phyloP scores from a whole-genome alignment of 2,888 invertebrate genomes.

The Trichacis sp. region DNA sequence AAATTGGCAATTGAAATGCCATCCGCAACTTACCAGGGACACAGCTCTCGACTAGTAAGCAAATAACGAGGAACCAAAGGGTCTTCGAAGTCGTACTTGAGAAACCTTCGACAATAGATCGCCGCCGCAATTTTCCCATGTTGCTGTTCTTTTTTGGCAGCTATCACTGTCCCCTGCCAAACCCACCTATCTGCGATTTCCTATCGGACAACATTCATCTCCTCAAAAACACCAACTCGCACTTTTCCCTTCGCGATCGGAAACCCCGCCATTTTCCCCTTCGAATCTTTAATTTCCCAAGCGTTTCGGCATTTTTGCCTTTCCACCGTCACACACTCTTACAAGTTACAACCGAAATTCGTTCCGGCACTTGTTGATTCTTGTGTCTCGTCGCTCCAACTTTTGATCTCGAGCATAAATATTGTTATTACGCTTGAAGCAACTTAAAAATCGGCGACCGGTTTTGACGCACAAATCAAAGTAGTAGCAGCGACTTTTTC shows the following conservation, averaged over 20 bases:
- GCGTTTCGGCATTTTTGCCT: background rate
- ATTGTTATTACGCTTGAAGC: too few species aligned
- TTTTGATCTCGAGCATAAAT: too few species aligned
- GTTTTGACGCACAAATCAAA: too few species aligned
- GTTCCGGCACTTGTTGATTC: too few species aligned
- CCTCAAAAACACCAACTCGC: conserved; percentile 22
- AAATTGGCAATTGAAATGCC: too few species aligned
- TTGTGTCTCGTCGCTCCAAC: too few species aligned
- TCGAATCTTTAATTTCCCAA: conserved; percentile 12
- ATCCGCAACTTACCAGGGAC: conserved; percentile 23
- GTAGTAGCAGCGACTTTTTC: too few species aligned
- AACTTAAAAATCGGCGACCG: too few species aligned
- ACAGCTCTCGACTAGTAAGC: conserved; percentile 28
- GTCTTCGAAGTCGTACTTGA: conserved; percentile 9
- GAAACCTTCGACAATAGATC: conserved; percentile 14
- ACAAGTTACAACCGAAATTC: too few species aligned
- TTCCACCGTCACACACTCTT: conserved; percentile 4
- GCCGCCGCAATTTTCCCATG: conserved; percentile 34
- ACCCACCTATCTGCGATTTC: too few species aligned
- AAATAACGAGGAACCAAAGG: conserved; percentile 35
- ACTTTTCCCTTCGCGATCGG: conserved; percentile 15
- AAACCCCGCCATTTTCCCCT: conserved; percentile 2
- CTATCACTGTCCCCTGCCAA: conserved; percentile 18
- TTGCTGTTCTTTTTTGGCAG: conserved; percentile 27
- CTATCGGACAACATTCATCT: conserved; percentile 27